These are phyloP conservation scores for Sebastolobus altivelis DNA, from an alignment of 2,797 vertebrate genomes.

Conservation along the genomic window DNA sequence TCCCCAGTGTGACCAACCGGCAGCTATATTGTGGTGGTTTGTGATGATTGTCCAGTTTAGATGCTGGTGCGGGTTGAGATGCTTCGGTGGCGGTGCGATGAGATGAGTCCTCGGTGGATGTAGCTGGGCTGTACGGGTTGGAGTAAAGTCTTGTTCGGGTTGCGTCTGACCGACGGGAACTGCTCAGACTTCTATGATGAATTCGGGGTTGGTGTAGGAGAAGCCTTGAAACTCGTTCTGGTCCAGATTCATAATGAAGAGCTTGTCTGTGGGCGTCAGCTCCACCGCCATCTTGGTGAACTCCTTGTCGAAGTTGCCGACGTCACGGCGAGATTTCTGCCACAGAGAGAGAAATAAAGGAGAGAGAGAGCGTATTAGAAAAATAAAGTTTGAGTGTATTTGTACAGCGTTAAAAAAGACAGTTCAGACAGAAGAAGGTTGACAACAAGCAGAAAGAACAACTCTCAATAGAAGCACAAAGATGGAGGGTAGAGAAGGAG, in stretches of 20 bases:
- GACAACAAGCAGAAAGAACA: conserved; percentile 19
- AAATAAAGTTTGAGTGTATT: neutral
- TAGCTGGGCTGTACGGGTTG: conserved; percentile 14
- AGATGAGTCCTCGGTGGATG: conserved; percentile 24
- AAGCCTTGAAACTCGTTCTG: conserved; percentile 99
- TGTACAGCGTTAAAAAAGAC: neutral
- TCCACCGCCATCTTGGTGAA: conserved; percentile 98
- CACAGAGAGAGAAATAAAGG: conserved; percentile 40
- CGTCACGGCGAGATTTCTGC: conserved; percentile 95
- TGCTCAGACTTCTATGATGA: conserved; percentile 85
- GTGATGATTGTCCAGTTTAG: conserved; percentile 22
- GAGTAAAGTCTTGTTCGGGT: conserved; percentile 30
- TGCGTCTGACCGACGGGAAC: conserved; percentile 10
- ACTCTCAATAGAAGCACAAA: conserved; percentile 52
- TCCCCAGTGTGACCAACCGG: conserved; percentile 21
- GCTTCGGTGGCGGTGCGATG: conserved; percentile 3
- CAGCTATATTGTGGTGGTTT: neutral
- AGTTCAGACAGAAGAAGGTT: neutral
- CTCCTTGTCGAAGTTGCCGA: conserved; percentile 98
- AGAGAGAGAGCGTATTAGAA: neutral
- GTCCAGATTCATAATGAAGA: conserved; percentile 99
- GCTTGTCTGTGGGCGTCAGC: conserved; percentile 98
- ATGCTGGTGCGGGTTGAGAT: conserved; percentile 11
- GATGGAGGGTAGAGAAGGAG: conserved; percentile 43
- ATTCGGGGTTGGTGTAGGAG: conserved; percentile 99